Evolutionary conservation across 2,113 vertebrate genomes (phyloP).

Genomic region (Todiramphus saurophagus): DNA sequence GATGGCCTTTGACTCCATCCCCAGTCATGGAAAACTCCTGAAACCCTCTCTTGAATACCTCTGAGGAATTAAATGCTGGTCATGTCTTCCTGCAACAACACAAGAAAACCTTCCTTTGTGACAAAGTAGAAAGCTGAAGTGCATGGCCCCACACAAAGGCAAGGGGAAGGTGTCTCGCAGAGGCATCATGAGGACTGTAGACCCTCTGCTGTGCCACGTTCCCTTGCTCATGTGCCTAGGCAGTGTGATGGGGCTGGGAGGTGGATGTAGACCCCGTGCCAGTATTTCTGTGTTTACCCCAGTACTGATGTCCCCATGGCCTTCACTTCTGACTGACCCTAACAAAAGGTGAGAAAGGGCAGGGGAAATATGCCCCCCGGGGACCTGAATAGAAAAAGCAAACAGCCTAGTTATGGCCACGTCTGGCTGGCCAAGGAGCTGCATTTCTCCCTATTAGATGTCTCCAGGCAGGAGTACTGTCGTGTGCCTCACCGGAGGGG

Average conservation of each 20-base stretch:
- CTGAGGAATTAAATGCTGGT: fast-evolving
- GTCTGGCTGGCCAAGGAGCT: not conserved
- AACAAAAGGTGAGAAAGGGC: fast-evolving
- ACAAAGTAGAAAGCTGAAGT: not conserved
- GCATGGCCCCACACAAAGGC: fast-evolving
- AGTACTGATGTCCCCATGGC: not conserved
- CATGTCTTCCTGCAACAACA: fast-evolving
- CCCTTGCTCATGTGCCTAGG: not conserved
- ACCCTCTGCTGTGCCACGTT: fast-evolving
- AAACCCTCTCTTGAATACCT: not conserved
- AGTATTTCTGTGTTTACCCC: too few species aligned
- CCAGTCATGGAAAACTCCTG: not conserved
- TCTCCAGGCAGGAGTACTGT: not conserved
- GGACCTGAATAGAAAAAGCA: not conserved
- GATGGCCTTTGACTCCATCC: fast-evolving
- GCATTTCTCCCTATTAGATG: not conserved
- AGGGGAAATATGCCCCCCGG: not conserved
- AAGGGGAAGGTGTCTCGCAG: not conserved
- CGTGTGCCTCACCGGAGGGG: not conserved
- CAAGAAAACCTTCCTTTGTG: not conserved
- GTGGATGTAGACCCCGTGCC: fast-evolving
- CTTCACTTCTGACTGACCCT: not conserved
- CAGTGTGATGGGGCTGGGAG: not conserved
- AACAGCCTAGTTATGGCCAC: not conserved
- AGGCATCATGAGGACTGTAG: fast-evolving